Evolutionary conservation across 2,113 vertebrate genomes (phyloP).

Genomic region (Datnioides undecimradiatus): DNA sequence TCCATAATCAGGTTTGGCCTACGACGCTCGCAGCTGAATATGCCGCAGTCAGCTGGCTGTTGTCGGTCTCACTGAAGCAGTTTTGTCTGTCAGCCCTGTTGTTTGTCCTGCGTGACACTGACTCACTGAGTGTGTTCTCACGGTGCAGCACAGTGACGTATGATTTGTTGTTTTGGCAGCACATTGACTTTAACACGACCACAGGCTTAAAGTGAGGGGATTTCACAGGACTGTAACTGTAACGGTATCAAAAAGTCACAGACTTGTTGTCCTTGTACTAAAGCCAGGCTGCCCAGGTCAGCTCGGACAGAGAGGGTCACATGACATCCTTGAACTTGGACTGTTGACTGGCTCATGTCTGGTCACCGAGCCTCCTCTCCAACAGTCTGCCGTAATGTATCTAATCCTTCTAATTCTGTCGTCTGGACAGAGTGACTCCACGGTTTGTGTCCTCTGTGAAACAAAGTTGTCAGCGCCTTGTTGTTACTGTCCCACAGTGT

Average conservation of each 20-base stretch:
- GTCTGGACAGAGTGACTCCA: conserved; percentile 12
- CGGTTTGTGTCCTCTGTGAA: conserved; percentile 39
- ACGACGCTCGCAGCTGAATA: conserved; percentile 16
- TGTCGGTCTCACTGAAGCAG: conserved; percentile 39
- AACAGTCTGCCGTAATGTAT: conserved; percentile 42
- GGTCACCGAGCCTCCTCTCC: conserved; percentile 43
- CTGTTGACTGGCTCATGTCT: conserved; percentile 31
- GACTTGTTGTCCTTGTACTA: background rate
- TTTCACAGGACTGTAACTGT: background rate
- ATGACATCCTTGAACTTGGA: conserved; percentile 8
- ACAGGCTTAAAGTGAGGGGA: background rate
- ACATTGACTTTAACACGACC: background rate
- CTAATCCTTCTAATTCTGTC: conserved; percentile 37
- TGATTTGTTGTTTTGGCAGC: conserved; percentile 5
- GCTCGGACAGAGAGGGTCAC: conserved; percentile 18
- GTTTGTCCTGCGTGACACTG: conserved; percentile 4
- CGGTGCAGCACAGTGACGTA: background rate
- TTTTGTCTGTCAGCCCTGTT: conserved; percentile 31
- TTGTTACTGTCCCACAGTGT: background rate
- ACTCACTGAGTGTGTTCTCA: conserved; percentile 15
- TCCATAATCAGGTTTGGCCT: conserved; percentile 22
- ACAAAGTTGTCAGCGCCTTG: background rate
- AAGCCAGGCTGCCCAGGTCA: background rate
- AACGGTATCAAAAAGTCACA: no score
- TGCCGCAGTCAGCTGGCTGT: conserved; percentile 56